phyloP scores from a whole-genome alignment of 2,113 vertebrate species.

The Prinia subflava region DNA sequence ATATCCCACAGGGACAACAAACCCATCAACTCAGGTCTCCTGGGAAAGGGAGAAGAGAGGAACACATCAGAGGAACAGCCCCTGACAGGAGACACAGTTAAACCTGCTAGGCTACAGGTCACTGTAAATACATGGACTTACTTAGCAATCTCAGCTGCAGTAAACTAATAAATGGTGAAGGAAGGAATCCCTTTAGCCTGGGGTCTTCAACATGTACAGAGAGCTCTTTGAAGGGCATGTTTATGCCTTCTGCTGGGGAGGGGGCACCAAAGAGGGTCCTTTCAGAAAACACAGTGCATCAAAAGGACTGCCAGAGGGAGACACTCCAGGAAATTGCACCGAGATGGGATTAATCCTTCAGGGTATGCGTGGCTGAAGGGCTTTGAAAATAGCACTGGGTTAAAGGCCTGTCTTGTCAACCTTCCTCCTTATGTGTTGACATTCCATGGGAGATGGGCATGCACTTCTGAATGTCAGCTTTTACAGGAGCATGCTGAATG shows the following conservation, averaged over 20 bases:
- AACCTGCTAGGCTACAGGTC: not conserved
- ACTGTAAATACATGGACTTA: not conserved
- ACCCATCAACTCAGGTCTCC: constrained; percentile 70
- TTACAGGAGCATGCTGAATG: not conserved
- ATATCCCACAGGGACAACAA: constrained; percentile 89
- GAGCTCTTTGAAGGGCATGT: not conserved
- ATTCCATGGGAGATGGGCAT: fast-evolving
- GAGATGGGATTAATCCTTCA: not conserved
- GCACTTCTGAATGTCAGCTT: not conserved
- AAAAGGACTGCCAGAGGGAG: not conserved
- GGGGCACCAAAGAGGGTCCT: not conserved
- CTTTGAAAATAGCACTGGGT: not conserved
- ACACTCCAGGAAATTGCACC: not conserved
- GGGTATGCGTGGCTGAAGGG: not conserved
- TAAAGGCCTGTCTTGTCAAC: not conserved
- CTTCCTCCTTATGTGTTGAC: not conserved
- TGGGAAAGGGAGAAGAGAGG: constrained; percentile 11
- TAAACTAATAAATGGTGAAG: not conserved
- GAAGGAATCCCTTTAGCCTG: not conserved
- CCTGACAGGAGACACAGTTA: not conserved
- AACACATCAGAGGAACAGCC: not conserved
- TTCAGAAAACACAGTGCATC: not conserved
- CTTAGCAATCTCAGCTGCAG: not conserved
- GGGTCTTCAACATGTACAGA: not conserved
- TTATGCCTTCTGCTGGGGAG: not conserved